These are phyloP conservation scores for Salarias fasciatus DNA, from an alignment of 2,797 vertebrate genomes.

Conservation along the genomic window DNA sequence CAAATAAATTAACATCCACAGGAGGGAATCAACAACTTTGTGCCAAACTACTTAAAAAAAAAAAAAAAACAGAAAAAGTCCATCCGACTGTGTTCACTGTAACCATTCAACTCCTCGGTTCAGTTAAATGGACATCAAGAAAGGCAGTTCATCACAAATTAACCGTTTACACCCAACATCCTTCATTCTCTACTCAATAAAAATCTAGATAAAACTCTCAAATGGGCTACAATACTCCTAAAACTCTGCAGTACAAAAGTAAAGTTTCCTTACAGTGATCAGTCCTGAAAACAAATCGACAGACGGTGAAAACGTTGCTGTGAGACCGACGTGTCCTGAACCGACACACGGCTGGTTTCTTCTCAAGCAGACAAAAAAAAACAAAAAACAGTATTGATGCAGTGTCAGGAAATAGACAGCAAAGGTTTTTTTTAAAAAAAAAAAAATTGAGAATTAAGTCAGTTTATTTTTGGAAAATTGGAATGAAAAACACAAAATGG, in stretches of 20 bases:
- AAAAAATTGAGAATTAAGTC: no score
- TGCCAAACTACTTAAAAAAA: no score
- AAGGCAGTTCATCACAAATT: constrained; percentile 41
- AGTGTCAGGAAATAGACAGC: no score
- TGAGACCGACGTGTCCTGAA: constrained; percentile 17
- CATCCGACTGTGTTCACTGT: constrained; percentile 30
- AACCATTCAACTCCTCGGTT: constrained; percentile 32
- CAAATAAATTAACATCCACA: constrained; percentile 75
- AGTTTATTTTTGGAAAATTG: no score
- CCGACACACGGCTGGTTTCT: background rate
- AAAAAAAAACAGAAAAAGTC: constrained; percentile 4
- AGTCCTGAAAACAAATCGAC: constrained; percentile 47
- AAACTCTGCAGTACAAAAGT: constrained; percentile 71
- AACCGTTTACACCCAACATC: constrained; percentile 45
- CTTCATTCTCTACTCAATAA: constrained; percentile 57
- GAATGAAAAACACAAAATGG: no score
- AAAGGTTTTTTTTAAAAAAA: no score
- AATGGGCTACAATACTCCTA: constrained; percentile 53
- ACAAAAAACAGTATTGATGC: no score
- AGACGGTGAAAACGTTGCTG: constrained; percentile 29
- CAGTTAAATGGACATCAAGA: constrained; percentile 18
- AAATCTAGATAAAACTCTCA: constrained; percentile 66
- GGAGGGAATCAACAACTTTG: constrained; percentile 9
- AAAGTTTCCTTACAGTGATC: constrained; percentile 67
- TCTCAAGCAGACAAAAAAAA: constrained; percentile 11